These are phyloP conservation scores for Odocoileus virginianus DNA, from an alignment of 2,113 vertebrate genomes.

Conservation along the genomic window DNA sequence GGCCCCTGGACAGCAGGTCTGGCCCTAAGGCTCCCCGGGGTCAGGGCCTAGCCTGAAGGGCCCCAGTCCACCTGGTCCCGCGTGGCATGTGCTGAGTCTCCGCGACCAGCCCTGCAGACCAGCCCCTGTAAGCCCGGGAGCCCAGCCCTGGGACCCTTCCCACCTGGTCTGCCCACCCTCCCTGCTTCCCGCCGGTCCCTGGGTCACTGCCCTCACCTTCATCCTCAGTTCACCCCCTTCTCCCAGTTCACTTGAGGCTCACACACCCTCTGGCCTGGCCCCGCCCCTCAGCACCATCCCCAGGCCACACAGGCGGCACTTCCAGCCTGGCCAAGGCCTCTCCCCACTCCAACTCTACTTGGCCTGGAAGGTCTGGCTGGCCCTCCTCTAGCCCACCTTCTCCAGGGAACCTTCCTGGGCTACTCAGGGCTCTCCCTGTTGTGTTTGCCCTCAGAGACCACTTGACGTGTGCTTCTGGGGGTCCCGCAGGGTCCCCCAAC, in stretches of 20 bases:
- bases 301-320: rapidly evolving
- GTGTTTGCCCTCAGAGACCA: background rate
- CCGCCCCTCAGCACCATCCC: no score
- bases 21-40: background rate
- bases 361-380: background rate
- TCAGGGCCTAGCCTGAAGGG: background rate
- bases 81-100: rapidly evolving
- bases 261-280: no score
- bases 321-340: background rate
- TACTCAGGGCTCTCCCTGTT: background rate
- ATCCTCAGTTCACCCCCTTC: background rate
- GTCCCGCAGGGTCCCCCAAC: background rate
- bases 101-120: rapidly evolving
- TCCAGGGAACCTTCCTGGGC: background rate
- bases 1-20: background rate
- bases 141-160: background rate
- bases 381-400: background rate
- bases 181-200: background rate
- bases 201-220: rapidly evolving
- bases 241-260: background rate
- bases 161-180: rapidly evolving
- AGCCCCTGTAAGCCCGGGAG: rapidly evolving
- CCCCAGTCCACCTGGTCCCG: background rate
- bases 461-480: background rate
- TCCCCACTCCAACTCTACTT: background rate